Base-by-base conservation (phyloP, 2,797 vertebrate genomes). In the Clarias laeviceps region DNA sequence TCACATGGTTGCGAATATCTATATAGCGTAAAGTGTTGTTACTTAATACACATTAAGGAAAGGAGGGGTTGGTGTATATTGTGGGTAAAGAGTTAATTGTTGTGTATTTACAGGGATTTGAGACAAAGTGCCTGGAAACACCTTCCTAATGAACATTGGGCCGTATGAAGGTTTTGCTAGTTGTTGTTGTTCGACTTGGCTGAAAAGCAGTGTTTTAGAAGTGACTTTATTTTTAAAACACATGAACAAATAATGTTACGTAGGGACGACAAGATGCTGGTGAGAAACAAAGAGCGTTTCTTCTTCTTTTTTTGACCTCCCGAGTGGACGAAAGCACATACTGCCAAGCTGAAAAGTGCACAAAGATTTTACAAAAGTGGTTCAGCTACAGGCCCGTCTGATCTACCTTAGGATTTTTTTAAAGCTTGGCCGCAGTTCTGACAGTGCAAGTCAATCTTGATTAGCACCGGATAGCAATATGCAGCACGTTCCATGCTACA, bases 61-160 rank as follows among this genome's bases (percentile, higher is more conserved):
- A 54, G 50, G 4, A 40, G 62, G 18, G 74, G 17, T 54, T 34
- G 56, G 34, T 24, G 76, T 8, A n/a, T 29, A 27, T 18, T 11
- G 4, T 72, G 50, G 17, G 14, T 61, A 15, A 61, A 17, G 29
- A 56, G 27, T 50, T 62, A 34, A 17, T 40, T 65, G 72, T 56
- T 65, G 72, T 18, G 24, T 81, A 72, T 80, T 79, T 61, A 66
- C 66, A 65, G 64, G 54, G 59, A 80, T 82, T 81, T 56, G 59
- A 87, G 82, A 85, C 37, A 73, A 88, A 88, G 89, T 90, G 87
- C 89, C 89, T 88, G 82, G 56, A 87, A 64, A 76, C 73, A 56
- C 77, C 82, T 72, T 74, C 27, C 66, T 61, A 86, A 81, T 0
- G 17, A 27, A 62, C 66, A 27, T n/a, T 17, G 27, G 56, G 18